Conservation (phyloP, 2,797 vertebrate genomes). For the Trachops cirrhosus region DNA sequence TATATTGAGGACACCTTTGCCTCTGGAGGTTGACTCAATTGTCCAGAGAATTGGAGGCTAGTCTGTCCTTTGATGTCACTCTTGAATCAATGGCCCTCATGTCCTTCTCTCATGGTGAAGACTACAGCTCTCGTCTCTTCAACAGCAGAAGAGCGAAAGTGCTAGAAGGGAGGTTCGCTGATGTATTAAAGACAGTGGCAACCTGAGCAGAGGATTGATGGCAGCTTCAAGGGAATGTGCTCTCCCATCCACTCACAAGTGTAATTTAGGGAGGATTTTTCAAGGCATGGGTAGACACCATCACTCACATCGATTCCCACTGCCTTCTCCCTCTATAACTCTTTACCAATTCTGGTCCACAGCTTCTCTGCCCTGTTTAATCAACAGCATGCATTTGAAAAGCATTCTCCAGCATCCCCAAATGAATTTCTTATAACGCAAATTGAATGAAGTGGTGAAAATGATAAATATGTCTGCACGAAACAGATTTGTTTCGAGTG, state of each 20-base stretch:
- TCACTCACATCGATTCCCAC: constrained; percentile 69
- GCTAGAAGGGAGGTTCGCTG: constrained; percentile 27
- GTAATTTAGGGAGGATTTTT: constrained; percentile 75
- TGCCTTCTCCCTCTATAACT: constrained; percentile 54
- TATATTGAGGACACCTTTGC: background rate
- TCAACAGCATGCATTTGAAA: constrained; percentile 64
- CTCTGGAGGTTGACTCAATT: constrained; percentile 18
- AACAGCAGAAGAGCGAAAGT: background rate
- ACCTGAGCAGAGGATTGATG: constrained; percentile 66
- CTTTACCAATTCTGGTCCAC: constrained; percentile 69
- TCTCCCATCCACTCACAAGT: constrained; percentile 71
- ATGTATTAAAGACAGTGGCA: constrained; percentile 50
- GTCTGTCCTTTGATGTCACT: constrained; percentile 26
- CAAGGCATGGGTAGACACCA: constrained; percentile 68
- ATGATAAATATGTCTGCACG: constrained; percentile 65
- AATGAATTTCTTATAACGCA: constrained; percentile 66
- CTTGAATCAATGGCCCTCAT: constrained; percentile 33
- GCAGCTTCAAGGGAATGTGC: constrained; percentile 55
- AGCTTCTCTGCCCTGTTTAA: constrained; percentile 66
- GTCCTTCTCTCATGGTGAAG: constrained; percentile 22
- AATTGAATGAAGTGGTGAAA: constrained; percentile 72
- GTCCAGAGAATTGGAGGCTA: constrained; percentile 28
- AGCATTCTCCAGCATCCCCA: constrained; percentile 58
- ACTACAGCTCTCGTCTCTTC: background rate
- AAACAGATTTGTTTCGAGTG: constrained; percentile 58